A percentile compares a stretch with the other conserved stretches of the same genome.
Evolutionary conservation across 2,113 vertebrate species (phyloP).

Genomic region (Telmatochromis sp.): DNA sequence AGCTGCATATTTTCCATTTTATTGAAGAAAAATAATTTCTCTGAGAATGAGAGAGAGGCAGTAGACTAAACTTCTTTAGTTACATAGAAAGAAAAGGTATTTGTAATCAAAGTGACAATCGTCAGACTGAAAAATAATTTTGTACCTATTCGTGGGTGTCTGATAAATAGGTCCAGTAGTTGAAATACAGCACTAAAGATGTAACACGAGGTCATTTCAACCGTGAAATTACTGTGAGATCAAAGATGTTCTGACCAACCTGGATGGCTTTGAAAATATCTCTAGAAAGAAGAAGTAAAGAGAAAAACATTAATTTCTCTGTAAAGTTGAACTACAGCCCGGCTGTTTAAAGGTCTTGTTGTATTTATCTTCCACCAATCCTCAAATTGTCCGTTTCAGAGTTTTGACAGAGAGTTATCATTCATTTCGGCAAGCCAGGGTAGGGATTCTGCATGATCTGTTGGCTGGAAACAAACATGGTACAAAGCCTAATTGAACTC

Average conservation of each 20-base stretch:
- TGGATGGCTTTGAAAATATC: slow-evolving; percentile 26
- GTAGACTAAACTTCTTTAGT: not conserved
- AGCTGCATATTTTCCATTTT: not conserved
- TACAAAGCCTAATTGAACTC: slow-evolving; percentile 59
- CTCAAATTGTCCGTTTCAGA: slow-evolving; percentile 30
- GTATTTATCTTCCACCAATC: slow-evolving; percentile 16
- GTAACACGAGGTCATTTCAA: not conserved
- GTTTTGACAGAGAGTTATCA: slow-evolving; percentile 43
- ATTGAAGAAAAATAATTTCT: not conserved
- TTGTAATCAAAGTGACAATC: not conserved
- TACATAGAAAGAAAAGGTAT: not conserved
- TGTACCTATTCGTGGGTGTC: not conserved
- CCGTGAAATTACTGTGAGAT: not conserved
- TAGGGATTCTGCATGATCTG: slow-evolving; percentile 26
- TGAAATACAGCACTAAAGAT: not conserved
- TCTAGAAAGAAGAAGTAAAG: slow-evolving; percentile 3
- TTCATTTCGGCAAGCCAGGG: slow-evolving; percentile 9
- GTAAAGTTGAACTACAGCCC: not conserved
- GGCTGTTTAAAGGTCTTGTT: not conserved
- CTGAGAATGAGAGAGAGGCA: not conserved
- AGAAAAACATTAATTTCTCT: slow-evolving; percentile 11
- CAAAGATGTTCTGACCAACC: not conserved
- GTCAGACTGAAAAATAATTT: not conserved
- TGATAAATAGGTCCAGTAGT: not conserved
- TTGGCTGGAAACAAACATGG: slow-evolving; percentile 52